Evolutionary conservation across 2,888 invertebrate genomes (phyloP), one percentile per base, ranked within the genome.

Genomic region (Hyposoter dolosus): DNA sequence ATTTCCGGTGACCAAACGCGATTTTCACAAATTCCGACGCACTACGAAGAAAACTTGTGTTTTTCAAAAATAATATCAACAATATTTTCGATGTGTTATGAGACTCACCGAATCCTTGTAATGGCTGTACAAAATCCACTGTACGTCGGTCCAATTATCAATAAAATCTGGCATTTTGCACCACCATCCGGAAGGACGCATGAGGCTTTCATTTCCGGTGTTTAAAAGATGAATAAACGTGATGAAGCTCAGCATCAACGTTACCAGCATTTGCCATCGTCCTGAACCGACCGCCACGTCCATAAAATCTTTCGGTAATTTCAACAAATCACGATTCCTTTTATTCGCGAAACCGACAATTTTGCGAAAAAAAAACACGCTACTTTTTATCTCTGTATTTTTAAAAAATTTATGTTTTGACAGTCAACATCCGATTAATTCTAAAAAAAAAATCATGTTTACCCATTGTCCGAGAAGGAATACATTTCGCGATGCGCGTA

Each of bases 81-180:
- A 1, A 28, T 28, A 19, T 60, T 15, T 60, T 23, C 15, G 1
- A 40, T 10, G 12, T n/a, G 5, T 50, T 12, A 4, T 5, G 50
- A 28, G 23, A 60, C 87, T 81, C 32, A 88, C 88, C 45, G 83
- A 83, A 65, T 87, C 85, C 12, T 81, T 74, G 35, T 68, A 78
- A 66, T 89, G 89, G 43, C 89, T 89, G 82, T 88, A 89, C 6
- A 86, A 28, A 75, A 89, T 89, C 89, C 89, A 89, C 50, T 89
- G 82, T 3, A 78, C 74, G 47, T 87, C 83, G 28, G 89, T 88
- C 89, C 89, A 89, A 50, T 85, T 60, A 1, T 65, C 45, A 32
- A 89, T 82, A 77, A 83, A 86, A 77, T 76, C 65, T 10, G 89
- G 89, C 79, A 83, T 89, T 75, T 87, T 79, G 78, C 89, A 89